phyloP scores from a whole-genome alignment of 1,140 invertebrate genomes.

The Anoplophora glabripennis region DNA sequence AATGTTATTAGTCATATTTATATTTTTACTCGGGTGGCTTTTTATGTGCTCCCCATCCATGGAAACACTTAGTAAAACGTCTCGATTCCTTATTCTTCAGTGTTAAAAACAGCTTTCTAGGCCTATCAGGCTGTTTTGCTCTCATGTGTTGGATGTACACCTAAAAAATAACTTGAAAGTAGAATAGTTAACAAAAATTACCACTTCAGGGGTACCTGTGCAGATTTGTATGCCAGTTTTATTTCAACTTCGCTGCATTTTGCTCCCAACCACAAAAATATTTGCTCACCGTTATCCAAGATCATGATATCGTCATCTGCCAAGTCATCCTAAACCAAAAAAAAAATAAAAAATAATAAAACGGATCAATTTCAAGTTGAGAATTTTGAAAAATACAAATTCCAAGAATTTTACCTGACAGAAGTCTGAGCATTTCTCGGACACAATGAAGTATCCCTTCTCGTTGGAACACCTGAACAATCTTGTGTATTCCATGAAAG shows the following conservation, averaged over 20 bases:
- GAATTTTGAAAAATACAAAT: too few relatives aligned
- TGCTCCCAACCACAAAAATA: conserved; percentile 96
- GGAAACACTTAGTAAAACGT: conserved; percentile 97
- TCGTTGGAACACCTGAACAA: conserved; percentile 99
- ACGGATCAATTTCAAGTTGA: too few relatives aligned
- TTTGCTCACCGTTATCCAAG: conserved; percentile 95
- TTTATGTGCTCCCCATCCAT: conserved; percentile 88
- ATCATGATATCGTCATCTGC: conserved; percentile 99
- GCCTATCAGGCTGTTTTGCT: conserved; percentile 89
- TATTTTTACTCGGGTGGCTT: conserved; percentile 60
- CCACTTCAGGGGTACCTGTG: conserved; percentile 66
- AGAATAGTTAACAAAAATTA: neutral
- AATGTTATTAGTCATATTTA: neutral
- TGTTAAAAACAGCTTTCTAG: conserved; percentile 92
- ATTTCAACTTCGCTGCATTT: conserved; percentile 98
- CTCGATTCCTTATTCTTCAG: conserved; percentile 95
- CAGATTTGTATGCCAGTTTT: conserved; percentile 97
- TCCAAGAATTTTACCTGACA: conserved; percentile 74
- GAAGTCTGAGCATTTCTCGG: conserved; percentile 99
- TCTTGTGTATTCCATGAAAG: conserved; percentile 91
- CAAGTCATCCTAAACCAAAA: conserved; percentile 90
- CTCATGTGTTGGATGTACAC: conserved; percentile 98
- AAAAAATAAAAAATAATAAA: conserved; percentile 10
- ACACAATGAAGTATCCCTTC: conserved; percentile 98
- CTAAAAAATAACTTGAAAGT: conserved; percentile 51